Conservation (phyloP, 2,797 vertebrate genomes). For the Melanogrammus aeglefinus region DNA sequence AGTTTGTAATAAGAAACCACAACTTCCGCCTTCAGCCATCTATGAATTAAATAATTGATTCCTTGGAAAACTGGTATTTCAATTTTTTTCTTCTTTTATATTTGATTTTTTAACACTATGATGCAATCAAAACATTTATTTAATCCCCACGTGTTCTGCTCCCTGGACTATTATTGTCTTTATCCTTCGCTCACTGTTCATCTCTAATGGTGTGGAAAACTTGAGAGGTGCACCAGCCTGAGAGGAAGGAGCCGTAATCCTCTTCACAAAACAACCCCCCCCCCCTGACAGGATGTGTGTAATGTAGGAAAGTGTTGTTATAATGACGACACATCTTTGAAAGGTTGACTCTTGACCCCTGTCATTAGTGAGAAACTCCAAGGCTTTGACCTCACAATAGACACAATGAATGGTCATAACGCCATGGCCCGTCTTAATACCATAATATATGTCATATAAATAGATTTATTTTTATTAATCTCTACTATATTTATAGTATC, state of each 20-base stretch:
- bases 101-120: neutral
- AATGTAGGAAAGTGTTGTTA: neutral
- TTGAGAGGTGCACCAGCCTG: neutral
- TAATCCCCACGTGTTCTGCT: neutral
- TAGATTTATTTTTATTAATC: neutral
- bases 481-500: neutral
- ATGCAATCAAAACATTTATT: neutral
- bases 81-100: neutral
- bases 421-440: neutral
- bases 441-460: neutral
- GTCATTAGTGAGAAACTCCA: neutral
- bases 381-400: neutral
- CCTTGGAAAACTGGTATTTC: neutral
- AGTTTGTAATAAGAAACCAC: no score
- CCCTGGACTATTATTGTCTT: neutral
- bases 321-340: neutral
- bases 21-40: neutral
- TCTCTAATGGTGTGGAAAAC: neutral
- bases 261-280: neutral
- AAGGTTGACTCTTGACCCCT: neutral
- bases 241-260: neutral
- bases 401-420: neutral
- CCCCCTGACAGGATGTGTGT: neutral
- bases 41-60: neutral
- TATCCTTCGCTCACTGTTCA: neutral